Percentiles rank a stretch among this genome's conserved stretches.
Conservation (phyloP, 2,797 vertebrate genomes). For the Mormyrus proboscirostris region DNA sequence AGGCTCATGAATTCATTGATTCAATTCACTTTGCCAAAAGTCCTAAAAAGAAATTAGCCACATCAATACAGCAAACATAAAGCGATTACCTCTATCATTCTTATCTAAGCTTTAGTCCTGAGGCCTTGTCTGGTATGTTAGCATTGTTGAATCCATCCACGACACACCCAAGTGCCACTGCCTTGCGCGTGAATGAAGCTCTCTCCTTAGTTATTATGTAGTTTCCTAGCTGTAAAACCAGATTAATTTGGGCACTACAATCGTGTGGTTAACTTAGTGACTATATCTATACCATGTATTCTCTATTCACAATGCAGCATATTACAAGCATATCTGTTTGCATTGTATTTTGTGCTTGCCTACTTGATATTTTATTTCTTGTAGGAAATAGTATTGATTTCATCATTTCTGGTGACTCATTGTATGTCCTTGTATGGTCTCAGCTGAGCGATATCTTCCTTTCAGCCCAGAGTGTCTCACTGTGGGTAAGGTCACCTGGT, state of each 20-base stretch:
- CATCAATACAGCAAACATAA: neutral
- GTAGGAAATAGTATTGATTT: neutral
- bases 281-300: neutral
- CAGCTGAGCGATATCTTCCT: neutral
- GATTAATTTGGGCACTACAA: neutral
- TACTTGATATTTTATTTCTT: conserved; percentile 11
- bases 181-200: neutral
- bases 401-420: neutral
- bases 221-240: neutral
- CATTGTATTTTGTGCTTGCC: neutral
- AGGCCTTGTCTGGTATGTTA: neutral
- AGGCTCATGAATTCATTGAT: neutral
- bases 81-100: neutral
- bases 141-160: neutral
- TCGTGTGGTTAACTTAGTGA: neutral
- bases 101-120: neutral
- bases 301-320: neutral
- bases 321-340: neutral
- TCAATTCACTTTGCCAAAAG: neutral
- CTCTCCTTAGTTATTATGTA: neutral
- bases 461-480: neutral
- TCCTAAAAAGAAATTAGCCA: neutral
- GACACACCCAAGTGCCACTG: neutral
- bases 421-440: neutral
- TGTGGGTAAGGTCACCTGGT: neutral